Evolutionary conservation across 2,113 vertebrate species (phyloP).

Genomic region (Micronisus gabar): DNA sequence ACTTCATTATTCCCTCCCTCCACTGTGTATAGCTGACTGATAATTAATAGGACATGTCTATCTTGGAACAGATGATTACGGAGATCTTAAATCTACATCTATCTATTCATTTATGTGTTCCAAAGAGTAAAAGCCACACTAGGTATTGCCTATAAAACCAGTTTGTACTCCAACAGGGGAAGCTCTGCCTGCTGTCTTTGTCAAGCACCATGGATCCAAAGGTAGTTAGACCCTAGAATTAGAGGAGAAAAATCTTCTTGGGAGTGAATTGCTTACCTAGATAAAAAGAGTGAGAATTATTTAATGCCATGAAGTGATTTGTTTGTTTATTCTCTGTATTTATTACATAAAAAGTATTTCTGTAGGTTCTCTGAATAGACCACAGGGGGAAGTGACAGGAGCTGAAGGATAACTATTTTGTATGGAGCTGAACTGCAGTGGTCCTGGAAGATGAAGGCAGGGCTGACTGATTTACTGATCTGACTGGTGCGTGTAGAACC

Average conservation of each 20-base stretch:
- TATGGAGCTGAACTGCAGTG: neutral
- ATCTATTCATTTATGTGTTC: neutral
- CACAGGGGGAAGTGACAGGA: neutral
- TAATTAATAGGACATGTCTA: neutral
- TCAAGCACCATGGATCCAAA: neutral
- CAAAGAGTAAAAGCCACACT: neutral
- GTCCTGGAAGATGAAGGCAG: neutral
- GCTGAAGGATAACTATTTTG: neutral
- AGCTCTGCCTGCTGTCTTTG: neutral
- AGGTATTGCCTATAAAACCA: neutral
- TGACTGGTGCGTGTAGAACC: neutral
- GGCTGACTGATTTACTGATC: neutral
- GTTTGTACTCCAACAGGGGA: neutral
- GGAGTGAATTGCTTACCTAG: neutral
- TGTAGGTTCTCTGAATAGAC: neutral
- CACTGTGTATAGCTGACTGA: neutral
- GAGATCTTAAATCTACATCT: neutral
- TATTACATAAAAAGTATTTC: neutral
- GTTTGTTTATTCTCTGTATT: conserved; percentile 10
- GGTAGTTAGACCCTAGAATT: neutral
- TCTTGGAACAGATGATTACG: neutral
- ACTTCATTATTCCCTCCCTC: neutral
- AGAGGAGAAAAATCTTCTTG: neutral
- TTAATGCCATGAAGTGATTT: neutral
- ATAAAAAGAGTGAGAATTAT: neutral